Conservation (phyloP, 2,888 invertebrate genomes). For the Artemia sinica region DNA sequence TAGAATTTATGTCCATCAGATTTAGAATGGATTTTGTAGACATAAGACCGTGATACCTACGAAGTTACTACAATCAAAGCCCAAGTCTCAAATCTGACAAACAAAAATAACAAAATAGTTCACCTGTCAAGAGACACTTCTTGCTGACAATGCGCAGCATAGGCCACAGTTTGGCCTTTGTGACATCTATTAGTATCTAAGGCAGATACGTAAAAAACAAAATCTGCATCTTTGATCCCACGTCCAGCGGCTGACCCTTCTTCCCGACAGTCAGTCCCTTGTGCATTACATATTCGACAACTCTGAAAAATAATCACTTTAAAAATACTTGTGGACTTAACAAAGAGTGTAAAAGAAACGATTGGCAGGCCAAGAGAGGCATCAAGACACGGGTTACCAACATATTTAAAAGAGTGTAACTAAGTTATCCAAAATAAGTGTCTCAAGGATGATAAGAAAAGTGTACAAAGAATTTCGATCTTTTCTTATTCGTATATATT, state of each 20-base stretch:
- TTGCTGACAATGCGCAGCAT: constrained; percentile 96
- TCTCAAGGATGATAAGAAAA: too few species aligned
- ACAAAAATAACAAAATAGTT: constrained; percentile 18
- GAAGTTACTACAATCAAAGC: too few species aligned
- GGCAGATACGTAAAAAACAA: constrained; percentile 90
- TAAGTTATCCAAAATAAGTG: background rate
- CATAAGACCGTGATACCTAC: too few species aligned
- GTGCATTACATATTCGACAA: constrained; percentile 70
- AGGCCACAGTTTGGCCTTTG: constrained; percentile 78
- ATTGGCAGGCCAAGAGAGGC: background rate
- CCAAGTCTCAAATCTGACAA: too few species aligned
- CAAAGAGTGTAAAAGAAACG: constrained; percentile 15
- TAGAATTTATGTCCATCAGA: too few species aligned
- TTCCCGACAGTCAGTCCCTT: constrained; percentile 53
- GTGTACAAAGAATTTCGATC: too few species aligned
- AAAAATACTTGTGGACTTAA: constrained; percentile 13
- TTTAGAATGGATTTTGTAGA: too few species aligned
- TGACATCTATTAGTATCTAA: constrained; percentile 81
- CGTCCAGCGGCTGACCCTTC: constrained; percentile 35
- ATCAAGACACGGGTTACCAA: background rate
- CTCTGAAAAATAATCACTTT: constrained; percentile 38
- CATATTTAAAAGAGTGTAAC: background rate
- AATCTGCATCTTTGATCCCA: constrained; percentile 69
- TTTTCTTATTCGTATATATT: too few species aligned
- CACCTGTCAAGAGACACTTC: constrained; percentile 76